phyloP scores from a whole-genome alignment of 2,797 vertebrate genomes.

The Chaetophractus vellerosus region DNA sequence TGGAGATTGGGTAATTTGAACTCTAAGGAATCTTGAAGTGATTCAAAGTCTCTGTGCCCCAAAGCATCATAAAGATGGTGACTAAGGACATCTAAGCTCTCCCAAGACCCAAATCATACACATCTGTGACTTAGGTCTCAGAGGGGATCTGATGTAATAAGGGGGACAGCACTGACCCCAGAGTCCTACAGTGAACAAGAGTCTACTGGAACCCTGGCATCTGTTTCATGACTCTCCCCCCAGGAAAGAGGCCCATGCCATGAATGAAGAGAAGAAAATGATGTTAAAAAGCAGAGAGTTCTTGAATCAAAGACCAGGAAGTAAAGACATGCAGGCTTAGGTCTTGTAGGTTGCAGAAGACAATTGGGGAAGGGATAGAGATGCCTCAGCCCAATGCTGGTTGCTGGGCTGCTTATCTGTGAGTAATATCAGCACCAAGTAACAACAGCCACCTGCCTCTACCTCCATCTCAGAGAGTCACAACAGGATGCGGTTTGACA shows the following conservation, averaged over 20 bases:
- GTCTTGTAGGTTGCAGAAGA: neutral
- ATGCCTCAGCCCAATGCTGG: neutral
- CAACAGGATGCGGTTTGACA: conserved; percentile 91
- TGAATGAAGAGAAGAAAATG: neutral
- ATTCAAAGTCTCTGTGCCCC: neutral
- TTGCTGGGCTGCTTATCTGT: conserved; percentile 71
- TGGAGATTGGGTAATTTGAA: neutral
- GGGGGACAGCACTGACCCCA: neutral
- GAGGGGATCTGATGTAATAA: neutral
- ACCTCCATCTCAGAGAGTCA: conserved; percentile 52
- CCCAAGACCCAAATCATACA: neutral
- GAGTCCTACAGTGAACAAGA: neutral
- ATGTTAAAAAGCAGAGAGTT: neutral
- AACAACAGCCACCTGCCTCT: conserved; percentile 73
- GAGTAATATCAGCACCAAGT: conserved; percentile 70
- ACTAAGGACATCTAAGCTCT: neutral
- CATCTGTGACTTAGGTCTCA: neutral
- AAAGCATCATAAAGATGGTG: neutral
- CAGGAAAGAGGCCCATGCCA: neutral
- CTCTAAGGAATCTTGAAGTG: neutral
- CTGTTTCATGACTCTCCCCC: neutral
- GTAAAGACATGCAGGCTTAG: neutral
- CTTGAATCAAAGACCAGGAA: conserved; percentile 46
- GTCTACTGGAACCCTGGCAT: neutral
- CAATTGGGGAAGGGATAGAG: neutral